Percentiles rank a stretch among this genome's conserved stretches.
phyloP scores from a whole-genome alignment of 2,113 vertebrate genomes.

The Serilophus lunatus region DNA sequence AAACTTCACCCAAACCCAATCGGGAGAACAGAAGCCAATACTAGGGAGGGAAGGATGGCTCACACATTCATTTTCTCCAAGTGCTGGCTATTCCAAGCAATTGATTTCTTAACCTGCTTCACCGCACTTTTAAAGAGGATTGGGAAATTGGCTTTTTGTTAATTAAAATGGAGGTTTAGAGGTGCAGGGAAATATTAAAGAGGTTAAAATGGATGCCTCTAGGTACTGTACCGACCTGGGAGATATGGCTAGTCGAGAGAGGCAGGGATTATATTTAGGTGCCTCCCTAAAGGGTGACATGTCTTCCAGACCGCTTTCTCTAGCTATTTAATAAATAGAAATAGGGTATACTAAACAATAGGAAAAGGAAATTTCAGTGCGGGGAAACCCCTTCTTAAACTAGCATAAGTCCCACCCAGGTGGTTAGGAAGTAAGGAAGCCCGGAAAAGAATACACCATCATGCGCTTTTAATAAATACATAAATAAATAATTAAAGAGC shows the following conservation, averaged over 20 bases:
- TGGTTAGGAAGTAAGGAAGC: background rate
- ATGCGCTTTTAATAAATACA: background rate
- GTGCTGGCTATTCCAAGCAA: background rate
- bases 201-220: conserved; percentile 41
- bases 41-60: background rate
- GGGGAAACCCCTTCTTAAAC: background rate
- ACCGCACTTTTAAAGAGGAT: background rate
- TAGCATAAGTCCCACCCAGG: background rate
- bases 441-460: background rate
- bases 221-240: background rate
- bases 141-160: conserved; percentile 25
- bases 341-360: background rate
- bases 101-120: conserved; percentile 33
- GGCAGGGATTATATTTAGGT: background rate
- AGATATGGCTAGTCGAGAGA: background rate
- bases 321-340: background rate
- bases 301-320: background rate
- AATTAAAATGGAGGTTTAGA: conserved; percentile 55
- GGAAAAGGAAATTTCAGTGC: background rate
- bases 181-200: background rate
- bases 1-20: conserved; percentile 17
- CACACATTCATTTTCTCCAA: background rate
- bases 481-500: background rate
- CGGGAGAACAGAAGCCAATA: background rate
- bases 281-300: background rate